A percentile compares a stretch with the other conserved stretches of the same genome.
Evolutionary conservation across 2,797 vertebrate genomes (phyloP).

Genomic region (Echeneis naucrates): DNA sequence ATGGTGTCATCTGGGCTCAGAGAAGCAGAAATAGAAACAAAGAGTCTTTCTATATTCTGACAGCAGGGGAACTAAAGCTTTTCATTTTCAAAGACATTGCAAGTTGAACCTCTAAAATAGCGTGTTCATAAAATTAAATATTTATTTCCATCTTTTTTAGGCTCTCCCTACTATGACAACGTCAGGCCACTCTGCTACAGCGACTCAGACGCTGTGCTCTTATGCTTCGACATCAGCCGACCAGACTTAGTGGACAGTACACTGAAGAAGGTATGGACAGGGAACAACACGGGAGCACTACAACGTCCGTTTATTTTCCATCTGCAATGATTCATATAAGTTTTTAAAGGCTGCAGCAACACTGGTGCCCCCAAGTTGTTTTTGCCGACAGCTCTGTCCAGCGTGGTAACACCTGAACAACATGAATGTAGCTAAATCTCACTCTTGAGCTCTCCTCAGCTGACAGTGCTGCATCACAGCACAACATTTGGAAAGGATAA

Average conservation of each 20-base stretch:
- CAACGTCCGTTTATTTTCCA: neutral
- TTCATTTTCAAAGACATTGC: constrained; percentile 8
- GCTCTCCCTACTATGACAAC: constrained; percentile 97
- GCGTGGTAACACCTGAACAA: neutral
- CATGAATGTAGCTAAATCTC: neutral
- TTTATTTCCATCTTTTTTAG: constrained; percentile 69
- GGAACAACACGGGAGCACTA: neutral
- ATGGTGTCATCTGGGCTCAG: constrained; percentile 52
- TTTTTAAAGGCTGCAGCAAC: neutral
- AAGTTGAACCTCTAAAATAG: neutral
- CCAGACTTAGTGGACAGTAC: constrained; percentile 92
- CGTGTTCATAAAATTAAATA: neutral
- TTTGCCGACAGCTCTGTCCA: neutral
- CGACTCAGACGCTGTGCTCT: constrained; percentile 93
- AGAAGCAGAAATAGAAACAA: constrained; percentile 1
- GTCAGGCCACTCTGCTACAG: constrained; percentile 98
- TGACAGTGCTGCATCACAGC: neutral
- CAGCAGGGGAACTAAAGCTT: neutral
- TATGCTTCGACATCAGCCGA: constrained; percentile 95
- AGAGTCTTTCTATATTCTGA: constrained; percentile 29
- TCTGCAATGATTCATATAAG: neutral
- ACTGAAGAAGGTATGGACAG: constrained; percentile 89
- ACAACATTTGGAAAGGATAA: neutral
- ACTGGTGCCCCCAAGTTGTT: neutral
- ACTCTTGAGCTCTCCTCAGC: neutral